Percentiles rank a stretch among this genome's conserved stretches.
Conservation (phyloP, 2,888 invertebrate species). For the Platynereis dumerilii region DNA sequence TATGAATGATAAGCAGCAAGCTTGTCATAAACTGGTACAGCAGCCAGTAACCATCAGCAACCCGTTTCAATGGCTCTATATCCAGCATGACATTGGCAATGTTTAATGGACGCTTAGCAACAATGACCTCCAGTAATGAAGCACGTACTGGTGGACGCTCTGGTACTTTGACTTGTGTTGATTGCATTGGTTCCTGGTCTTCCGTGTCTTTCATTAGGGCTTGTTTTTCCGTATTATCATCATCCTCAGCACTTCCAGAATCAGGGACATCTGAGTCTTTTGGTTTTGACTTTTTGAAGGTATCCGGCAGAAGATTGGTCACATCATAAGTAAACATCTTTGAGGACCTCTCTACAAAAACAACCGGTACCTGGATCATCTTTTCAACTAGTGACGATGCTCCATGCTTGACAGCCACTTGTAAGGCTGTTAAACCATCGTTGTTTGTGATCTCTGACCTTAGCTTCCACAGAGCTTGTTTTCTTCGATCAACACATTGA, state of each 20-base stretch:
- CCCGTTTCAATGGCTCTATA: too few relatives aligned
- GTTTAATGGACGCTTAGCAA: neutral
- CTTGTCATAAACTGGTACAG: constrained; percentile 51
- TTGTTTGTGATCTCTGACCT: constrained; percentile 43
- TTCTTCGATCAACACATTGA: constrained; percentile 32
- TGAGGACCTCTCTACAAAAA: neutral
- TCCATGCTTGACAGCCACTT: constrained; percentile 45
- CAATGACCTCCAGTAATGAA: neutral
- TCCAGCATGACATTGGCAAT: neutral
- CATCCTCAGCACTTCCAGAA: too few relatives aligned
- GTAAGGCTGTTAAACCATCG: constrained; percentile 43
- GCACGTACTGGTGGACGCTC: too few relatives aligned
- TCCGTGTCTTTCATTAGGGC: too few relatives aligned
- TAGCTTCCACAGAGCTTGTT: constrained; percentile 32
- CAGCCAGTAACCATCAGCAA: constrained; percentile 50
- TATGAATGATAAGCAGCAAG: constrained; percentile 50
- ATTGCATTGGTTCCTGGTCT: too few relatives aligned
- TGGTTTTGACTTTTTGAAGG: neutral
- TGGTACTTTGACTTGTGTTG: too few relatives aligned
- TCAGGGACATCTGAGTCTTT: too few relatives aligned
- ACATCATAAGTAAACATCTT: constrained; percentile 2
- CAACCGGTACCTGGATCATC: constrained; percentile 40
- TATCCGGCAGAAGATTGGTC: neutral
- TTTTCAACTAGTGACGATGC: constrained; percentile 43
- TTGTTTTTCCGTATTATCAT: too few relatives aligned